Base-by-base conservation (phyloP, 2,888 invertebrate genomes). In the Colostygia pectinataria region DNA sequence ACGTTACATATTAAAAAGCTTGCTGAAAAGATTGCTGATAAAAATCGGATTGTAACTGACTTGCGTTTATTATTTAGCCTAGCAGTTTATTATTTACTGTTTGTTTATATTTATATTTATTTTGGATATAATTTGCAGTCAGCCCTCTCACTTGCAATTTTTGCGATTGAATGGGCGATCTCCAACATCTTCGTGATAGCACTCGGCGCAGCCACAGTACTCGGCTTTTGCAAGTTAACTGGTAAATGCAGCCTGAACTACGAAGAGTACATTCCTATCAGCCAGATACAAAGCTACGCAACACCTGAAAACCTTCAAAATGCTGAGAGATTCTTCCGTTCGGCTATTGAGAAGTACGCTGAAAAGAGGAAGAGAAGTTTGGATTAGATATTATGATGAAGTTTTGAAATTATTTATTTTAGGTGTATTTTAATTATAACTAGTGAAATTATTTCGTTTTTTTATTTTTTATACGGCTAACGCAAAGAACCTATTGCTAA, bases 251-350 rank as follows among this genome's bases (percentile, higher is more conserved):
- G 53, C 18, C 4, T 68, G 15, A 50, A 62, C 49, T 70, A 68
- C 25, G 65, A 71, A 8, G 45, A 57, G 4, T 57, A 57, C 33
- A 48, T 69, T 5, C 67, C 67, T 1, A 49, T 69, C 2, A 55
- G 61, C 0, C 61, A 91, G 10, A 78, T 92, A 20, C 71, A 87
- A 8, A 71, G 82, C 1, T 75, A 86, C 40, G 84, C 91, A 37
- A 91, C 91, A 0, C 88, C 91, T 3, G 92, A 92, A 34, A 82
- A 80, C 36, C 65, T 93, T 27, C 82, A 91, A 2, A 77, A 83
- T 0, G 90, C 91, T 0, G 87, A 92, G 2, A 68, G 77, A 5
- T 77, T 92, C 33, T 80, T 93, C 0, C 68, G 83, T 31, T 84
- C 80, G 28, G 92, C 92, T 2, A 73, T 93, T 24, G 88, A 90